Evolutionary conservation across 2,888 invertebrate species (phyloP).

Genomic region (Shargacucullia verbasci): DNA sequence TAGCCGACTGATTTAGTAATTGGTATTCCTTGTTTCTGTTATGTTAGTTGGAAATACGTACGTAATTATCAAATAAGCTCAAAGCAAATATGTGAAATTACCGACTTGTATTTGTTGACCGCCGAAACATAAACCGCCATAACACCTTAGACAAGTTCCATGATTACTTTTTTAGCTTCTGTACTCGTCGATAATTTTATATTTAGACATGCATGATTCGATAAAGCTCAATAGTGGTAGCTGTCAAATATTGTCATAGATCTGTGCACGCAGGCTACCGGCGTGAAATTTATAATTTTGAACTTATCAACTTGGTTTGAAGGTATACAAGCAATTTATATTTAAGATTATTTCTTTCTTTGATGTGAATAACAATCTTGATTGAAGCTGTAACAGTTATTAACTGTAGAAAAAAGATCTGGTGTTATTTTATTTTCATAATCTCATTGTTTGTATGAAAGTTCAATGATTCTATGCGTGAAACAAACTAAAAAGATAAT

Average conservation of each 20-base stretch:
- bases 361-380: constrained; percentile 64
- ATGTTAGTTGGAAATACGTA: constrained; percentile 19
- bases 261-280: constrained; percentile 61
- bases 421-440: constrained; percentile 48
- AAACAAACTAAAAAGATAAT: constrained; percentile 57
- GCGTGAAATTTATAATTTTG: constrained; percentile 83
- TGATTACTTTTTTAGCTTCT: constrained; percentile 44
- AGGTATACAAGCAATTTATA: constrained; percentile 62
- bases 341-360: constrained; percentile 51
- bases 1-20: constrained; percentile 59
- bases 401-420: constrained; percentile 47
- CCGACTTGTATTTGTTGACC: not conserved
- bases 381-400: constrained; percentile 62
- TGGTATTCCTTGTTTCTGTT: constrained; percentile 24
- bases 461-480: constrained; percentile 38
- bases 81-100: constrained; percentile 16
- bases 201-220: constrained; percentile 70
- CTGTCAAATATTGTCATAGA: constrained; percentile 74
- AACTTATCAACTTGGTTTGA: constrained; percentile 68
- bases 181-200: constrained; percentile 62
- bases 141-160: constrained; percentile 18
- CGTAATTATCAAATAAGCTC: constrained; percentile 16
- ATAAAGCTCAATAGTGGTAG: constrained; percentile 58
- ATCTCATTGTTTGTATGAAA: constrained; percentile 26
- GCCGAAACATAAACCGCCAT: constrained; percentile 17